phyloP scores from a whole-genome alignment of 2,113 vertebrate species.

The Meles meles region DNA sequence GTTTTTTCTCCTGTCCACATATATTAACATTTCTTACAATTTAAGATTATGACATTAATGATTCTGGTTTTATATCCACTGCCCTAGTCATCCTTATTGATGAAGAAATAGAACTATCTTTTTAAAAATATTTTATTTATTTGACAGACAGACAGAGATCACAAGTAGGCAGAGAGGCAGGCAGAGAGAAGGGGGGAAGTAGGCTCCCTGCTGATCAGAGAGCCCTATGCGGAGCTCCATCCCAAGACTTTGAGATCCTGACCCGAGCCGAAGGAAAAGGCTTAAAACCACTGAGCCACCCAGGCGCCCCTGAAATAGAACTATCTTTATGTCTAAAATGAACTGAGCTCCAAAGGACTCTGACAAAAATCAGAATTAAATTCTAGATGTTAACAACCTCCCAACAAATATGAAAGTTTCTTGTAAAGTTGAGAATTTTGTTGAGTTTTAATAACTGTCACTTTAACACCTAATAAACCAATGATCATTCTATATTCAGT shows the following conservation, averaged over 20 bases:
- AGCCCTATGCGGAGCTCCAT: too few relatives aligned
- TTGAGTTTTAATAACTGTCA: not conserved
- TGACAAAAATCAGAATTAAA: not conserved
- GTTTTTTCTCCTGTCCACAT: not conserved
- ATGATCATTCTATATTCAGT: not conserved
- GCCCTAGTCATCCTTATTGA: not conserved
- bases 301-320: not conserved
- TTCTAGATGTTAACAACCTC: not conserved
- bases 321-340: not conserved
- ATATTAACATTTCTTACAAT: not conserved
- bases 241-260: too few relatives aligned
- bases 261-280: too few relatives aligned
- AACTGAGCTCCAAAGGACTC: not conserved
- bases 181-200: too few relatives aligned
- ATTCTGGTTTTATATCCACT: not conserved
- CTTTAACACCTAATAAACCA: not conserved
- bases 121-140: too few relatives aligned
- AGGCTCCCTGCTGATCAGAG: too few relatives aligned
- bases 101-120: not conserved
- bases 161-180: too few relatives aligned
- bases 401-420: not conserved
- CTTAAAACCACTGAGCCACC: too few relatives aligned
- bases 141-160: too few relatives aligned
- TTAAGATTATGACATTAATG: not conserved
- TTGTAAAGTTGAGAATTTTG: not conserved